A percentile compares a stretch with the other conserved stretches of the same genome.
Evolutionary conservation across 2,888 invertebrate species (phyloP).

Genomic region (Tipula unca): DNA sequence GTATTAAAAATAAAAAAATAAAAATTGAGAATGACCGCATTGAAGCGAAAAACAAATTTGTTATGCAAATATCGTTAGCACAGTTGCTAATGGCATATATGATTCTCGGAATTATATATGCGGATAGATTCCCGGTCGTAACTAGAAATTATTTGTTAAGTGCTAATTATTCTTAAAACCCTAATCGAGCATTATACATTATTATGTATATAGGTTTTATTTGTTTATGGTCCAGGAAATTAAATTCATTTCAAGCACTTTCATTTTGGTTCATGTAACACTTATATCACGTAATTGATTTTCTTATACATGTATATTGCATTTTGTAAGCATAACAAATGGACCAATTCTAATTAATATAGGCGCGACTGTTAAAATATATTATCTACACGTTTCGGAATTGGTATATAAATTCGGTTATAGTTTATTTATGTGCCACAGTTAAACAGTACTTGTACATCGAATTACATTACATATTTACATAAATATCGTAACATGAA

Average conservation of each 20-base stretch:
- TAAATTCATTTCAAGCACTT: not conserved
- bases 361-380: not conserved
- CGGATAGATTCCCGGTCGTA: not conserved
- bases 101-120: not conserved
- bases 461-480: too few relatives aligned
- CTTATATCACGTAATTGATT: too few relatives aligned
- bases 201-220: not conserved
- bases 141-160: not conserved
- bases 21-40: not conserved
- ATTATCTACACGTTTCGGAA: not conserved
- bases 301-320: too few relatives aligned
- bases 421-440: not conserved
- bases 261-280: not conserved
- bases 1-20: too few relatives aligned
- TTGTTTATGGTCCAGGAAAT: not conserved
- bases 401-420: not conserved
- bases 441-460: not conserved
- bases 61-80: not conserved
- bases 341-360: not conserved
- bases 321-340: not conserved
- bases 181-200: not conserved
- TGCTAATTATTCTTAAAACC: not conserved
- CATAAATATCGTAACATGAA: not conserved
- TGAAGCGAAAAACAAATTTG: not conserved
- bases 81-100: not conserved